These are phyloP conservation scores for Microtus ochrogaster DNA, from an alignment of 2,113 vertebrate species.

Conservation along the genomic window DNA sequence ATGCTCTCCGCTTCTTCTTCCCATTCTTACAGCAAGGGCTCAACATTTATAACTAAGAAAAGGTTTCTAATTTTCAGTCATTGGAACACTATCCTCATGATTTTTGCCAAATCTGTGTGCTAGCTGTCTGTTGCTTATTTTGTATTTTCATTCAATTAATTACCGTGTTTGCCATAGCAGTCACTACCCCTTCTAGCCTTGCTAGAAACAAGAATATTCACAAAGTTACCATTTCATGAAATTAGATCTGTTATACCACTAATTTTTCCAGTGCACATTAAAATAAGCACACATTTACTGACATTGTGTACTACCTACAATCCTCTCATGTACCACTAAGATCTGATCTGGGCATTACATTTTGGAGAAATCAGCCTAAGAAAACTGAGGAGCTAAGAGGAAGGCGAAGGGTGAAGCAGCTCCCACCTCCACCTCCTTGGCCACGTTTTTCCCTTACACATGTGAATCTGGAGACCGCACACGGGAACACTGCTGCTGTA, in stretches of 20 bases:
- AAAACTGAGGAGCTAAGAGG: neutral
- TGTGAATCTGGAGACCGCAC: neutral
- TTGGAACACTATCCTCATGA: neutral
- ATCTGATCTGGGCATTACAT: neutral
- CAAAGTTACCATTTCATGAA: slow-evolving; percentile 39
- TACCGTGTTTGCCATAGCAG: slow-evolving; percentile 3
- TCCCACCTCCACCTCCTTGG: neutral
- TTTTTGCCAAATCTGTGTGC: slow-evolving; percentile 29
- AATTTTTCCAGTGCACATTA: neutral
- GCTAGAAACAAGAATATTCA: slow-evolving; percentile 10
- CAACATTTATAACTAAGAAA: neutral
- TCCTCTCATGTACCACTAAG: neutral
- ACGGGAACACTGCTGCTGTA: neutral
- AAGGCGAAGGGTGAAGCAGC: neutral
- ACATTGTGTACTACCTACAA: neutral
- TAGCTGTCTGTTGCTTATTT: slow-evolving; percentile 51
- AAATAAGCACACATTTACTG: neutral
- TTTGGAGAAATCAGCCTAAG: neutral
- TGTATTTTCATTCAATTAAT: slow-evolving; percentile 47
- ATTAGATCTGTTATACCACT: neutral
- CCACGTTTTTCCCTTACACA: neutral
- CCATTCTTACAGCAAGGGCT: neutral
- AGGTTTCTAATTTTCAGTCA: neutral
- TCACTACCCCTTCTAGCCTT: neutral
- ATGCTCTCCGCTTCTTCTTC: neutral